phyloP scores from a whole-genome alignment of 2,113 vertebrate species.

The Jacana jacana region DNA sequence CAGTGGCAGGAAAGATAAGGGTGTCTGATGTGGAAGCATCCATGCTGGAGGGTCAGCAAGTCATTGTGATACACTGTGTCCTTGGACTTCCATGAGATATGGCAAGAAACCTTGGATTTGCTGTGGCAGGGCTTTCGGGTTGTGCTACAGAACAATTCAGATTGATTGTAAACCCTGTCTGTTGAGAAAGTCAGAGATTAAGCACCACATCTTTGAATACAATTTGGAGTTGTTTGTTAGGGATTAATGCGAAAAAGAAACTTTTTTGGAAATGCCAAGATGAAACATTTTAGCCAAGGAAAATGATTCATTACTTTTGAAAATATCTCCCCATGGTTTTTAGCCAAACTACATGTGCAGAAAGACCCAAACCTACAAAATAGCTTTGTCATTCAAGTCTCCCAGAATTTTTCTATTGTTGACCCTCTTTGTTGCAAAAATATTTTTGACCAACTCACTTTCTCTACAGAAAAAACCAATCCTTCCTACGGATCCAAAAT shows the following conservation, averaged over 20 bases:
- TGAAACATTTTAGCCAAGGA: neutral
- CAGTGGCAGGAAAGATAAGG: neutral
- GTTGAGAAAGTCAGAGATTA: neutral
- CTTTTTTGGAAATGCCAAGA: neutral
- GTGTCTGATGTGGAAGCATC: neutral
- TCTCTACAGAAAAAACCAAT: neutral
- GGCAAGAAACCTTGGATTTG: neutral
- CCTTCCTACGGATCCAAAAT: neutral
- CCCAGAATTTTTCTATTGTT: neutral
- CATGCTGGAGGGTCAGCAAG: neutral
- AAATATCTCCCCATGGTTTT: neutral
- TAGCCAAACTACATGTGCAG: neutral
- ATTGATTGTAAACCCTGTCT: neutral
- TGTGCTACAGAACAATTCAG: neutral
- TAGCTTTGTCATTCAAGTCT: neutral
- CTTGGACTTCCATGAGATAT: fast-evolving
- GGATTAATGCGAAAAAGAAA: neutral
- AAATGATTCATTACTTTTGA: neutral
- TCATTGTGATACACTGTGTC: fast-evolving
- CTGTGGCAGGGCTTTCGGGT: neutral
- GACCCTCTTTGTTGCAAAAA: neutral
- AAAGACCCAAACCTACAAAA: neutral
- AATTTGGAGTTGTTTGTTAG: neutral
- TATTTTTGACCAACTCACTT: neutral
- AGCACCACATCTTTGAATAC: neutral